Evolutionary conservation across 2,888 invertebrate genomes (phyloP), one percentile per base, ranked within the genome.

Genomic region (Lycia hirtaria): DNA sequence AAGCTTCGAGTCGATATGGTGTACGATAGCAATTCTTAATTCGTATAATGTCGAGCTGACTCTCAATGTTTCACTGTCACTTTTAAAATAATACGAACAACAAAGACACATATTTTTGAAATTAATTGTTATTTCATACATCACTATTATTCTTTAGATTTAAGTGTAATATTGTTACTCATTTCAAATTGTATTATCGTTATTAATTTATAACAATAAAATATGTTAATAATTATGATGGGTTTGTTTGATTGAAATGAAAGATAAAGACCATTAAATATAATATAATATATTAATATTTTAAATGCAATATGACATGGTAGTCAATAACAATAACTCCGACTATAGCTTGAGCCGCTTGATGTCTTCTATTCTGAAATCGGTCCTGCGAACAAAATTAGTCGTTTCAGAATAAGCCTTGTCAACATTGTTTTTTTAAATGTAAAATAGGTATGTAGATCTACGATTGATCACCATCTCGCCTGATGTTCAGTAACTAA

Each of bases 321-420:
- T 32, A 55, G n/a, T 58, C 45, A 47, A 12, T 44, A 28, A 22
- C 15, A 15, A 19, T 12, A 17, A 1, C 15, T 3, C 32, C 24
- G 7, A 1, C 65, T 83, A 90, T 4, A 90, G 69, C 51, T 90
- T 90, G 49, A 90, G 61, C 2, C 90, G 94, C 79, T 96, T 96
- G 69, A 98, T 97, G 61, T 98, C 98, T 71, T 98, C 98, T 69
- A 94, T 93, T 69, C 96, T 95, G 82, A 98, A 96, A 87, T 98
- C 98, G 45, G 93, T 94, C 73, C 97, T 96, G 87, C 38, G 82
- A 80, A 57, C 67, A 63, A 62, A 69, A 10, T 61, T 98, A 94
- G 4, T 43, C 33, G 9, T n/a, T n/a, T n/a, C n/a, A n/a, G n/a
- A n/a, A n/a, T n/a, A n/a, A n/a, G n/a, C n/a, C n/a, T n/a, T n/a